Conservation (phyloP, 2,888 invertebrate genomes). For the Papilio elwesi region DNA sequence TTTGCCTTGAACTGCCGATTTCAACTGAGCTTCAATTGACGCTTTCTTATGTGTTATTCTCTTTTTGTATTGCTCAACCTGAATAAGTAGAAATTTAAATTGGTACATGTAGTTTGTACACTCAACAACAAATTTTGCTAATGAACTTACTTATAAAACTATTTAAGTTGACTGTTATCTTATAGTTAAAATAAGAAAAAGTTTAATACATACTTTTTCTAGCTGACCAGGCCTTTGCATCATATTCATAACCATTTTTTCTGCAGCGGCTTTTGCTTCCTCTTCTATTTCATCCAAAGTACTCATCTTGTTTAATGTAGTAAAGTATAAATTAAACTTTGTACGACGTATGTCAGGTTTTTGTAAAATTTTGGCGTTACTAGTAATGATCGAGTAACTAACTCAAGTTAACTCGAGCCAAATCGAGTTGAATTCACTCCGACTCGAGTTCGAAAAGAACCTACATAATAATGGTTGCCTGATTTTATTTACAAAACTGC, state of each 20-base stretch:
- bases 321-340: neutral
- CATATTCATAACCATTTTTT: constrained; percentile 95
- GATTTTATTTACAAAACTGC: too few species aligned
- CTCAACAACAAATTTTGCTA: too few species aligned
- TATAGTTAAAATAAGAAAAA: neutral
- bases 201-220: constrained; percentile 88
- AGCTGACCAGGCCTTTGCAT: constrained; percentile 97
- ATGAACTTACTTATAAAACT: too few species aligned
- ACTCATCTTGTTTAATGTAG: constrained; percentile 46
- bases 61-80: constrained; percentile 91
- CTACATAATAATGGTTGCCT: too few species aligned
- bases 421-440: too few species aligned
- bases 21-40: constrained; percentile 96
- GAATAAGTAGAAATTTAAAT: constrained; percentile 7
- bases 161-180: too few species aligned
- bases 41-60: constrained; percentile 91
- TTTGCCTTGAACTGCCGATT: constrained; percentile 99
- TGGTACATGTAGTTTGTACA: neutral
- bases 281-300: constrained; percentile 89
- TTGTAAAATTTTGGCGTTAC: too few species aligned
- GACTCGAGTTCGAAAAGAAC: too few species aligned
- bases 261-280: constrained; percentile 90
- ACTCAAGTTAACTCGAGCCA: too few species aligned
- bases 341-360: too few species aligned
- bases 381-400: too few species aligned